phyloP scores from a whole-genome alignment of 2,797 vertebrate genomes.

The Lemur catta region DNA sequence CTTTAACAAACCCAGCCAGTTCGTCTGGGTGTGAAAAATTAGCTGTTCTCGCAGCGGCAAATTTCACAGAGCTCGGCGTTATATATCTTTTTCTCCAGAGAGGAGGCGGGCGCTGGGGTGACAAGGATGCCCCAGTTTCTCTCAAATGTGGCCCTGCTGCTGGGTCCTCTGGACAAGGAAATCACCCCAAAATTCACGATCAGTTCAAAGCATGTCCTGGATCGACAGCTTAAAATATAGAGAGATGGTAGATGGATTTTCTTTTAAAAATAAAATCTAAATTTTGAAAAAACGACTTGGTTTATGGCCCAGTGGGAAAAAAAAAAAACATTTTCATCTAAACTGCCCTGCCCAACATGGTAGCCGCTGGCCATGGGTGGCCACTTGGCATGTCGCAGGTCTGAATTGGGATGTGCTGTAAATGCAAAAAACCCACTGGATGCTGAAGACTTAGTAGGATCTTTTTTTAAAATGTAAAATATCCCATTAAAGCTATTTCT shows the following conservation, averaged over 20 bases:
- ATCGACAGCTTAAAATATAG: not conserved
- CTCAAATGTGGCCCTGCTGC: not conserved
- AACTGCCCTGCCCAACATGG: accelerated
- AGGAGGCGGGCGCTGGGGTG: not conserved
- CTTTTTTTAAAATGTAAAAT: not conserved
- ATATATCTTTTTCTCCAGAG: constrained; percentile 49
- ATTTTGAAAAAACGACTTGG: not conserved
- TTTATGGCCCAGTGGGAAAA: not conserved
- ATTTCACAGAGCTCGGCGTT: constrained; percentile 69
- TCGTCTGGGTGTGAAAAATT: constrained; percentile 78
- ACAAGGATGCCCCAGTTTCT: constrained; percentile 33
- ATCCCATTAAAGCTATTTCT: not conserved
- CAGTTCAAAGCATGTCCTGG: constrained; percentile 30
- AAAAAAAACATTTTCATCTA: not conserved
- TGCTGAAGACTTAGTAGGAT: not conserved
- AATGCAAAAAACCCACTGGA: not conserved
- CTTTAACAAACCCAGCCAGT: constrained; percentile 79
- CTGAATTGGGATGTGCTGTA: accelerated
- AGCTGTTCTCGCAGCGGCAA: constrained; percentile 75
- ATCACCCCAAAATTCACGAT: not conserved
- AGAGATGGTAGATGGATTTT: not conserved
- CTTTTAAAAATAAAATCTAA: not conserved
- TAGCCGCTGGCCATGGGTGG: accelerated
- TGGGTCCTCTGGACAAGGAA: not conserved
- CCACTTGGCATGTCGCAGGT: accelerated